Evolutionary conservation across 2,888 invertebrate genomes (phyloP), one percentile per base, ranked within the genome.

Genomic region (Scelioninae gen. 2): DNA sequence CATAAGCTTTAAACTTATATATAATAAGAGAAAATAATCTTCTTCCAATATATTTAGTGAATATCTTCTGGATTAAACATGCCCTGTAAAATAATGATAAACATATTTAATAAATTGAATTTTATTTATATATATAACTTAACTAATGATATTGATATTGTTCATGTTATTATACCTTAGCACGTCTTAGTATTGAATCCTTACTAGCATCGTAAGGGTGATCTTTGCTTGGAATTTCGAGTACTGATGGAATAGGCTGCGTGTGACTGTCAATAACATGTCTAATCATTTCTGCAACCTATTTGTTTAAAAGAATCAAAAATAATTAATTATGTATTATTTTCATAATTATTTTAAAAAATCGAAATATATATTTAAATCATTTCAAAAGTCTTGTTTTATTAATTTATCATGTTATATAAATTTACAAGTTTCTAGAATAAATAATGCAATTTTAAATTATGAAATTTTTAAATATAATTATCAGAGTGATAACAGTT

Each of bases 201-300:
- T 99, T 99, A 84, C 93, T 93, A 50, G 99, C 96, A 86, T 99
- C 99, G 86, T 99, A 99, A 0, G 99, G 99, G 87, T 94, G 93
- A 85, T 96, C 95, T 87, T 99, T 99, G 37, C 98, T 98, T 13
- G 99, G 99, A 81, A 99, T 99, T 89, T 99, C 99, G 74, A 99
- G 90, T 1, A 99, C 96, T 3, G 99, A 93, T 10, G 99, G 99
- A 75, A 98, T 93, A 0, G 98, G 96, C 19, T 94, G 91, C 7
- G 93, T 93, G 87, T 99, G 97, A 10, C 91, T 90, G 86, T 99
- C 99, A 76, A 99, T 96, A 60, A 95, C 94, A 86, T 97, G 97
- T 67, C 99, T 92, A 84, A 99, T 97, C 89, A 97, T 90, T 87
- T 99, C 99, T 0, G 99, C 99, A 58, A 97, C 91, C 90, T 81